Evolutionary conservation across 2,113 vertebrate genomes (phyloP).

Genomic region (Petrocephalus zakoni): DNA sequence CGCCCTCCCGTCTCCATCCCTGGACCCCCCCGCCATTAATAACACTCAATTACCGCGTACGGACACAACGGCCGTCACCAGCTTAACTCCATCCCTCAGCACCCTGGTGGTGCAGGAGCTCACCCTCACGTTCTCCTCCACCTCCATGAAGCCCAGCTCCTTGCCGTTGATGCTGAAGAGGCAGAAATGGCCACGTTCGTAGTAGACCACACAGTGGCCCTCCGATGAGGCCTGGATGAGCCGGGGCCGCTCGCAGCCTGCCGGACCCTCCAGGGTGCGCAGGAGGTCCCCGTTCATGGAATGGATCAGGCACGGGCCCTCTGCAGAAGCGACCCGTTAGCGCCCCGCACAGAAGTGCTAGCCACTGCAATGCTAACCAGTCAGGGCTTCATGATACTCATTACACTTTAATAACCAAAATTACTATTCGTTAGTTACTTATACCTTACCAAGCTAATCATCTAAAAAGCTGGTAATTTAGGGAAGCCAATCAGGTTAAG

Average conservation of each 20-base stretch:
- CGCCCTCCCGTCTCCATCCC: not conserved
- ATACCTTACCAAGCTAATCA: not conserved
- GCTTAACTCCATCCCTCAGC: not conserved
- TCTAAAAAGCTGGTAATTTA: not conserved
- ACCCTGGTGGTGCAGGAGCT: conserved; percentile 28
- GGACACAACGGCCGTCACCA: not conserved
- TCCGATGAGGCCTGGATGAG: conserved; percentile 88
- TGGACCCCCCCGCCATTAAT: not conserved
- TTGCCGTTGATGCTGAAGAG: conserved; percentile 92
- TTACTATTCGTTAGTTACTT: not conserved
- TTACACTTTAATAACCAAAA: not conserved
- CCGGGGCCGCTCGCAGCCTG: conserved; percentile 70
- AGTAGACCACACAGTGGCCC: conserved; percentile 91
- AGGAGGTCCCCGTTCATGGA: conserved; percentile 98
- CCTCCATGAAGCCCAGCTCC: conserved; percentile 76
- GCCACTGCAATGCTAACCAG: not conserved
- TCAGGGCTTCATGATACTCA: not conserved
- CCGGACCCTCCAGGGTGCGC: conserved; percentile 80
- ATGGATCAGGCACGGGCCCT: conserved; percentile 97
- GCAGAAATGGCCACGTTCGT: conserved; percentile 83
- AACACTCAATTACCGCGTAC: not conserved
- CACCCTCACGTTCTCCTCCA: conserved; percentile 85
- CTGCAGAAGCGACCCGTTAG: conserved; percentile 47
- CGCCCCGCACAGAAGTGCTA: not conserved
- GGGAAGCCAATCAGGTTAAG: not conserved